These are phyloP conservation scores for Leptinotarsa tumamoca DNA, from an alignment of 2,888 invertebrate species.

Conservation along the genomic window DNA sequence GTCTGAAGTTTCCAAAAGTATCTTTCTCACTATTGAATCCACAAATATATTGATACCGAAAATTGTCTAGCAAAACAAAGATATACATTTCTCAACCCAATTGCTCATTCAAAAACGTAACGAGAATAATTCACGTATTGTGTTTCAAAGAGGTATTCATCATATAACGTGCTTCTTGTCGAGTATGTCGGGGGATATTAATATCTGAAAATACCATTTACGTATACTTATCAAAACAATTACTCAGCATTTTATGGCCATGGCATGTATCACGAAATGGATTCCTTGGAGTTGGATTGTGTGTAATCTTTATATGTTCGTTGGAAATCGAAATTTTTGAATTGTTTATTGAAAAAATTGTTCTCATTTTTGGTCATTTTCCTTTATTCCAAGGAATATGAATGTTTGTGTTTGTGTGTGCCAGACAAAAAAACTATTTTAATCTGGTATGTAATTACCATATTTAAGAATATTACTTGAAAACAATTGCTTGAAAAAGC, in stretches of 20 bases:
- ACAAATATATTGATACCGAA: no score
- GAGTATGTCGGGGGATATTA: slow-evolving; percentile 8
- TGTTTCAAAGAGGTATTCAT: slow-evolving; percentile 4
- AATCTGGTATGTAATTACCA: no score
- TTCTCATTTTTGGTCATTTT: not conserved
- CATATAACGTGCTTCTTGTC: slow-evolving; percentile 17
- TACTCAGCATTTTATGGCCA: slow-evolving; percentile 40
- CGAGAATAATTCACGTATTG: slow-evolving; percentile 5
- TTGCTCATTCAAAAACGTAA: not conserved
- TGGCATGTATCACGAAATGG: slow-evolving; percentile 41
- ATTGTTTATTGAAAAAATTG: not conserved
- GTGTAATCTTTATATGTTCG: slow-evolving; percentile 1
- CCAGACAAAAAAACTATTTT: no score
- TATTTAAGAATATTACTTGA: no score
- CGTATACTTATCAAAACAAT: slow-evolving; percentile 27
- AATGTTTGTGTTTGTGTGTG: no score
- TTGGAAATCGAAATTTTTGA: not conserved
- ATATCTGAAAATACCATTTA: slow-evolving; percentile 20
- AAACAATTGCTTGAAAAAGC: no score
- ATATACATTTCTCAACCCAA: not conserved
- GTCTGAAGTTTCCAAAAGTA: no score
- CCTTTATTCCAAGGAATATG: no score
- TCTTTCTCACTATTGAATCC: no score
- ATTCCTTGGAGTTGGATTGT: slow-evolving; percentile 17
- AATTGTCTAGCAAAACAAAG: not conserved